These are phyloP conservation scores for Cyclophora punctaria DNA, from an alignment of 2,888 invertebrate genomes.

Conservation along the genomic window DNA sequence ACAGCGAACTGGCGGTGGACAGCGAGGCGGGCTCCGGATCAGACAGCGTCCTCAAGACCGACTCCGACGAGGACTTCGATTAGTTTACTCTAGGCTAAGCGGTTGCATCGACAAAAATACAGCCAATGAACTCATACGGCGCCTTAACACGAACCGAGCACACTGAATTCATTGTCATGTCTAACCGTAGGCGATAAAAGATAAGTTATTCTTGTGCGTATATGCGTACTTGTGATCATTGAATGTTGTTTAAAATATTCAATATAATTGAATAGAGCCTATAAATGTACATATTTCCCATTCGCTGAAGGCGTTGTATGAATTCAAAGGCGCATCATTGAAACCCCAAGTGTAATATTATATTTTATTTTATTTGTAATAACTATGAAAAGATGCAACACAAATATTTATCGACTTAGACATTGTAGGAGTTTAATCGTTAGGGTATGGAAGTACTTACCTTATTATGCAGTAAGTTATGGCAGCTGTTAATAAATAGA, in stretches of 20 bases:
- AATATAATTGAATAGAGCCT: not conserved
- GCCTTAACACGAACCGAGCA: not conserved
- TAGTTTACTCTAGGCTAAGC: slow-evolving; percentile 35
- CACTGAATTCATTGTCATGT: slow-evolving; percentile 5
- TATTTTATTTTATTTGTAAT: no score
- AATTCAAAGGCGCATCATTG: not conserved
- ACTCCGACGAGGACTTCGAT: slow-evolving; percentile 70
- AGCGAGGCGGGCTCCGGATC: slow-evolving; percentile 66
- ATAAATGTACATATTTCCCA: not conserved
- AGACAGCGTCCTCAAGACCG: slow-evolving; percentile 66
- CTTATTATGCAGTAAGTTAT: not conserved
- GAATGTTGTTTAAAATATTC: slow-evolving; percentile 1
- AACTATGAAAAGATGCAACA: no score
- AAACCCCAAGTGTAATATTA: not conserved
- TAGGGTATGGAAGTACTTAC: no score
- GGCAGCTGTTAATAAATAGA: not conserved
- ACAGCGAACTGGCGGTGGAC: slow-evolving; percentile 58
- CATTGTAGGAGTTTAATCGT: no score
- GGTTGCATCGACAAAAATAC: slow-evolving; percentile 22
- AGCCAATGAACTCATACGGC: slow-evolving; percentile 9
- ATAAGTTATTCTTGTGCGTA: slow-evolving; percentile 2
- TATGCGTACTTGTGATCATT: slow-evolving; percentile 2
- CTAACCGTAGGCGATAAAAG: slow-evolving; percentile 4
- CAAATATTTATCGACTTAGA: no score
- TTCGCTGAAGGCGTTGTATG: not conserved